A percentile compares a stretch with the other conserved stretches of the same genome.
Evolutionary conservation across 2,888 invertebrate species (phyloP).

Genomic region (Unio delphinus): DNA sequence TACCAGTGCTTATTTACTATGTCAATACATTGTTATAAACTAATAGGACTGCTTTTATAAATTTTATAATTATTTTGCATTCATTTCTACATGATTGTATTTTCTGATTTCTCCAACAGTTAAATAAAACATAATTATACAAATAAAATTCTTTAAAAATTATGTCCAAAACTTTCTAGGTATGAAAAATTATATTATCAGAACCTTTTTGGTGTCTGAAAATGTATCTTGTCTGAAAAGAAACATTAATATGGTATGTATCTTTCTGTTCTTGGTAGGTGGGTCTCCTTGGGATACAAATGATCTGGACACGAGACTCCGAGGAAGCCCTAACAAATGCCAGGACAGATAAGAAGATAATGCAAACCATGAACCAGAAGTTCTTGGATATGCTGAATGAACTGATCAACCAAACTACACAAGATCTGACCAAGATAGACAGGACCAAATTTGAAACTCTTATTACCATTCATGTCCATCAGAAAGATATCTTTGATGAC

Average conservation of each 20-base stretch:
- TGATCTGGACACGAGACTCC: constrained; percentile 96
- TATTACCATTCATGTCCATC: constrained; percentile 97
- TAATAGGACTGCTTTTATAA: too few relatives aligned
- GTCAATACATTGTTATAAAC: too few relatives aligned
- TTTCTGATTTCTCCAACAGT: too few relatives aligned
- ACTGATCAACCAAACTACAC: constrained; percentile 94
- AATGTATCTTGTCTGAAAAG: neutral
- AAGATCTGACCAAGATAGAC: constrained; percentile 91
- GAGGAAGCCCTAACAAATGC: constrained; percentile 92
- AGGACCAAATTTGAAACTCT: constrained; percentile 95
- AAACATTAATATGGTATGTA: neutral
- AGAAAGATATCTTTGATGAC: constrained; percentile 96
- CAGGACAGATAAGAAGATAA: constrained; percentile 92
- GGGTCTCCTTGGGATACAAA: constrained; percentile 92
- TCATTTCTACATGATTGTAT: too few relatives aligned
- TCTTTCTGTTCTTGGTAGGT: constrained; percentile 69
- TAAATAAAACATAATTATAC: too few relatives aligned
- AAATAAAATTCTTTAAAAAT: too few relatives aligned
- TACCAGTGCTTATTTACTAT: too few relatives aligned
- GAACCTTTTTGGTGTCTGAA: neutral
- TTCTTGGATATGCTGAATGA: constrained; percentile 93
- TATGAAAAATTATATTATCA: too few relatives aligned
- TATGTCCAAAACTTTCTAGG: too few relatives aligned
- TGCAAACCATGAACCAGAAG: constrained; percentile 94
- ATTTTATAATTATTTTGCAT: too few relatives aligned